Conservation (phyloP, 2,888 invertebrate genomes). For the Troglohyphantes excavatus region DNA sequence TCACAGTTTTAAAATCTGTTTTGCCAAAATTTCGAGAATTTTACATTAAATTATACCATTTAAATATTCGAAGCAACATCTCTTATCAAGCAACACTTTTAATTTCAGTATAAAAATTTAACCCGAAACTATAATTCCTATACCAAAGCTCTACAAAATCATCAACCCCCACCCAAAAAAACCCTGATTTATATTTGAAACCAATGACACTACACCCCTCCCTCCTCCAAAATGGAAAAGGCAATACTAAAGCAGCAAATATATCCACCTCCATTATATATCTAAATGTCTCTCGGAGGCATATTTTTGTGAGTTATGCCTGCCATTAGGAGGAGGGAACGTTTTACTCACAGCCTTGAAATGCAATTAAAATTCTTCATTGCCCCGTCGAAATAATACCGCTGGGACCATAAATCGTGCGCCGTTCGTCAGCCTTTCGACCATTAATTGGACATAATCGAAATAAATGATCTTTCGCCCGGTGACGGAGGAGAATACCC, state of each 20-base stretch:
- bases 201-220: not conserved
- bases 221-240: not conserved
- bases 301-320: conserved; percentile 69
- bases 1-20: too few relatives aligned
- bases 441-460: conserved; percentile 77
- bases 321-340: conserved; percentile 61
- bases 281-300: conserved; percentile 24
- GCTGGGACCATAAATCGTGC: conserved; percentile 66
- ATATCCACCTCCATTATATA: not conserved
- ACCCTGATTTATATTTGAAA: not conserved
- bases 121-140: too few relatives aligned
- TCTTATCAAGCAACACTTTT: too few relatives aligned
- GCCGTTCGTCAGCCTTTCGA: conserved; percentile 61
- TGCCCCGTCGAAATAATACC: conserved; percentile 63
- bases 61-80: too few relatives aligned
- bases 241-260: not conserved
- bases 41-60: too few relatives aligned
- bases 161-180: too few relatives aligned
- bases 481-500: conserved; percentile 31
- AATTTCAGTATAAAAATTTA: too few relatives aligned
- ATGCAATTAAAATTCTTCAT: conserved; percentile 77
- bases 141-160: too few relatives aligned
- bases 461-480: conserved; percentile 66
- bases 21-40: too few relatives aligned
- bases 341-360: conserved; percentile 53